Evolutionary conservation across 2,113 vertebrate genomes (phyloP), one percentile per base, ranked within the genome.

Genomic region (Sinocyclocheilus rhinocerous): DNA sequence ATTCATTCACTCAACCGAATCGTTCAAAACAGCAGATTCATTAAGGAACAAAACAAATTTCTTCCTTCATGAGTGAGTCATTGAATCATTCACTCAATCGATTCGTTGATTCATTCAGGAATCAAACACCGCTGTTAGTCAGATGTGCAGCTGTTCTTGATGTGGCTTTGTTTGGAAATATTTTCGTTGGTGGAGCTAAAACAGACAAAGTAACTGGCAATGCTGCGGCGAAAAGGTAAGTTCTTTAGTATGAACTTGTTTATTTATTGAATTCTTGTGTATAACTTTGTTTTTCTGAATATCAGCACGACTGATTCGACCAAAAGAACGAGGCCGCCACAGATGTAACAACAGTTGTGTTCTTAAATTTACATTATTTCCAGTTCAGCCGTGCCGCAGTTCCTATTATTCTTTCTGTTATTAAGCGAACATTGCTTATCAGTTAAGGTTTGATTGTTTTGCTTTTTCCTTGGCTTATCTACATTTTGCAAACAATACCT

Each of bases 401-500:
- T 75, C 22, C 42, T 8, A 42, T 42, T 42, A 42, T 42, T 42
- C 42, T 3, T 12, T 45, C 39, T 65, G 22, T 48, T 65, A 26
- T 65, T 65, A 67, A 81, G 76, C 3, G 11, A 80, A 12, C 20
- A 63, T 39, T 45, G 29, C 33, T 42, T 63, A 80, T 63, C 57
- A 63, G 20, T 45, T 59, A 20, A 59, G 18, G 5, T 79, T 59
- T 61, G 20, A 24, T 80, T 63, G 77, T 61, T 80, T 79, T 63
- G 20, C 26, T 61, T 39, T 39, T 42, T 24, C 1, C 12, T 50
- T 16, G n/a, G 36, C 36, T 42, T 61, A 80, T 61, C 57, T 80
- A 42, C 33, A 24, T 80, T 61, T 22, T 59, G 42, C 50, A 57
- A 57, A 78, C 26, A 78, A 57, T 57, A 13, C 0, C 4, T 36